Evolutionary conservation across 1,140 invertebrate species (phyloP).

Genomic region (Drosophila nebulosa): DNA sequence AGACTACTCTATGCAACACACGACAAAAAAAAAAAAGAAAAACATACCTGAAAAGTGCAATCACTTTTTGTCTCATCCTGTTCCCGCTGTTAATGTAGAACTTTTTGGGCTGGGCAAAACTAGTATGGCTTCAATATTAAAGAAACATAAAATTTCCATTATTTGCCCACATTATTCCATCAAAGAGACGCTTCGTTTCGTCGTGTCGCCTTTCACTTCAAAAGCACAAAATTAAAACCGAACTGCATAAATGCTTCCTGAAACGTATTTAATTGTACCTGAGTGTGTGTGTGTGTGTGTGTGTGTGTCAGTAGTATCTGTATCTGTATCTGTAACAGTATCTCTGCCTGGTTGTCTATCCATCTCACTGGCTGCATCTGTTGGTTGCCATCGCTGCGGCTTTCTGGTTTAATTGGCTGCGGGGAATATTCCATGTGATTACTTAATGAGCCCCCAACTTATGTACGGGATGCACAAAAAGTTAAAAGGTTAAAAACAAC

Average conservation of each 20-base stretch:
- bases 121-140: not conserved
- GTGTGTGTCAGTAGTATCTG: constrained; percentile 33
- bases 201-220: constrained; percentile 6
- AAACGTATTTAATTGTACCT: constrained; percentile 77
- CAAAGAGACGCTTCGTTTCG: constrained; percentile 42
- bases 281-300: constrained; percentile 30
- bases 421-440: constrained; percentile 76
- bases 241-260: constrained; percentile 76
- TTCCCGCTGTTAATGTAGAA: not conserved
- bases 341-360: constrained; percentile 49
- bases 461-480: constrained; percentile 59
- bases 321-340: constrained; percentile 11
- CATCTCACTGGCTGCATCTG: constrained; percentile 46
- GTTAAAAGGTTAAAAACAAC: constrained; percentile 68
- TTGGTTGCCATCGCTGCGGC: constrained; percentile 41
- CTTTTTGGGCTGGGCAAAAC: not conserved
- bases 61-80: not conserved
- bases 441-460: constrained; percentile 71
- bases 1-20: not conserved
- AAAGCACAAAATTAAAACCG: constrained; percentile 22
- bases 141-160: not conserved
- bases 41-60: not conserved
- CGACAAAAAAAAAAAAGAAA: not conserved
- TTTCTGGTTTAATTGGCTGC: constrained; percentile 76
- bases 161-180: constrained; percentile 11